phyloP scores from a whole-genome alignment of 2,888 invertebrate genomes.

The Trypoxylon attenuatum region DNA sequence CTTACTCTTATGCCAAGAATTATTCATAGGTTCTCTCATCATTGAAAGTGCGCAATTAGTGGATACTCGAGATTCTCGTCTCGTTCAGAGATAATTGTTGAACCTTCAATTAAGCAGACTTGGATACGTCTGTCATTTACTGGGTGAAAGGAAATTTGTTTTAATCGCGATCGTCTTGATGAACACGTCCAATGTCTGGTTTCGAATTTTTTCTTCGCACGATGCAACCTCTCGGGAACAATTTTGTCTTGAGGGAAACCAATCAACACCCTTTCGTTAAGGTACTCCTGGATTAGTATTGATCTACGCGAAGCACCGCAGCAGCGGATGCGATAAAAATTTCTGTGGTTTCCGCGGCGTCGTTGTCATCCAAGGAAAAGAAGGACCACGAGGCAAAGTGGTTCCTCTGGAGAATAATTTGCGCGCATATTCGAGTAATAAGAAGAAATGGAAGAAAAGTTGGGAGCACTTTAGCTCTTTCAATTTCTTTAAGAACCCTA shows the following conservation, averaged over 20 bases:
- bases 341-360: not conserved
- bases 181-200: not conserved
- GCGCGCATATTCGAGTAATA: too few species aligned
- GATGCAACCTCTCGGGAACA: not conserved
- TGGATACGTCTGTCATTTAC: slow-evolving; percentile 36
- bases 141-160: slow-evolving; percentile 7
- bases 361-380: not conserved
- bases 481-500: too few species aligned
- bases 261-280: not conserved
- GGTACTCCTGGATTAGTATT: not conserved
- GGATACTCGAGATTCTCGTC: not conserved
- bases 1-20: not conserved
- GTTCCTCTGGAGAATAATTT: too few species aligned
- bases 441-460: too few species aligned
- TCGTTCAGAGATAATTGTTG: slow-evolving; percentile 9
- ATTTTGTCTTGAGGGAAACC: not conserved
- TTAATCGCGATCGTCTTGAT: slow-evolving; percentile 1
- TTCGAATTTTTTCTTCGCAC: not conserved
- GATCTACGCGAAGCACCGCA: not conserved
- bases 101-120: slow-evolving; percentile 25
- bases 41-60: slow-evolving; percentile 7
- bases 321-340: not conserved
- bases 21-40: slow-evolving; percentile 12
- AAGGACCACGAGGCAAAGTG: not conserved
- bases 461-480: too few species aligned